Base-by-base conservation (phyloP, 2,888 invertebrate genomes). In the Quadroppia sp. region DNA sequence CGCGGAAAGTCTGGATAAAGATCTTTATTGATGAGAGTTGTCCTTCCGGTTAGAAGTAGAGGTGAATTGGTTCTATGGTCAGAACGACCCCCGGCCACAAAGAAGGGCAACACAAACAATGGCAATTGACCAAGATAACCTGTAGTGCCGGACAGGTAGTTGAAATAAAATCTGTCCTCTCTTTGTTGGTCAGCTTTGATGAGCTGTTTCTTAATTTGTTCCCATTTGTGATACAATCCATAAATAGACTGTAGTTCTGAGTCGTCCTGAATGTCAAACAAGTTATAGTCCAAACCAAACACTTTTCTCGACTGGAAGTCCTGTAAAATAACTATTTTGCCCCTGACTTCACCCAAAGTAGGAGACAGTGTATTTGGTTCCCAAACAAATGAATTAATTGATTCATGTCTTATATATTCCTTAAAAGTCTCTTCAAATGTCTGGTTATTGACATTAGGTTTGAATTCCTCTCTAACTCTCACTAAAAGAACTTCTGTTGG, bases 311-410 rank as follows among this genome's bases (percentile, higher is more conserved):
- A 2, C 28, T 17, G 6, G 50, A 71, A 74, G 40, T 74, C 50
- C n/a, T 69, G 71, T 13, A 74, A 15, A 1, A 74, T 25, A 23
- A 74, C 74, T 15, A 74, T 25, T 42, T 74, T 74, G 11, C 71
- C 71, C 9, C 74, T 25, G 25, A 74, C 71, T 20, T 50, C 36
- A 42, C 74, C 71, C 17, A 74, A 17, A n/a, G 53, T 71, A 28
- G 64, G 28, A n/a, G 20, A 42, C 13, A 36, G 9, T 36, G 36
- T 7, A 36, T 72, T 17, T 42, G 64, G 69, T n/a, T 36, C 30
- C 71, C 71, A 74, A 42, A 74, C 9, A 11, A 71, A 61, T n/a
- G 30, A 3, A 13, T 32, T 45, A 25, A n/a, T 20, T 6, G n/a
- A 0, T 42, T 30, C 40, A 15, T 74, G 25, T 28, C 13, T 25